Evolutionary conservation across 2,888 invertebrate genomes (phyloP), one percentile per base, ranked within the genome.

Genomic region (Chymomyza procnemis): DNA sequence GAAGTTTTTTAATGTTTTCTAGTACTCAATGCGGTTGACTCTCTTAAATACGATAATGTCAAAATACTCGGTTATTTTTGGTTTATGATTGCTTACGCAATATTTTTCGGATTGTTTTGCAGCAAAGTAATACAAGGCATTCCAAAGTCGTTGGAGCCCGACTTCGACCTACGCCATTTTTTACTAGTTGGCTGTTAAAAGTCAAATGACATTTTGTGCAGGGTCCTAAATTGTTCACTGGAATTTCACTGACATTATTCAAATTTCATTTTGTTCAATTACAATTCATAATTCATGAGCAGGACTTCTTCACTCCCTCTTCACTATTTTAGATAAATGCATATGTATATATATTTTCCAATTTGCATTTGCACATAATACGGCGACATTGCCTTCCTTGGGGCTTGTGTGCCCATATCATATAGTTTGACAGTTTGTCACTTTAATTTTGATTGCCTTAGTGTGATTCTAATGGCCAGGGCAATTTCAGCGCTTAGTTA

Each of bases 261-360:
- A 81, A 86, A 81, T 86, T 81, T 85, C 86, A 86, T 85, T 85
- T 82, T 73, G 74, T 85, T 87, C 83, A 87, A 87, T 83, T 87
- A 82, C 70, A 72, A 73, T 85, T 78, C 73, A 83, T 87, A 85
- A 82, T 87, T 87, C 78, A 83, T 72, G 66, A 59, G 67, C 70
- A 30, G 34, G 18, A 46, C 66, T 47, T 26, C 26, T 16, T 14
- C 47, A 21, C 61, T 50, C 48, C 64, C n/a, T n/a, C n/a, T n/a
- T n/a, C n/a, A 2, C 18, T 21, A 14, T 58, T 48, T 21, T 46
- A 50, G n/a, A 54, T 18, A 22, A 34, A 9, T 30, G 30, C n/a
- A n/a, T n/a, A n/a, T n/a, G n/a, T n/a, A n/a, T n/a, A n/a, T n/a
- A n/a, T 26, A 26, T 22, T 22, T 22, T 4, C 26, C 26, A 26